Base-by-base conservation (phyloP, 2,113 vertebrate species). In the Pluvialis apricaria region DNA sequence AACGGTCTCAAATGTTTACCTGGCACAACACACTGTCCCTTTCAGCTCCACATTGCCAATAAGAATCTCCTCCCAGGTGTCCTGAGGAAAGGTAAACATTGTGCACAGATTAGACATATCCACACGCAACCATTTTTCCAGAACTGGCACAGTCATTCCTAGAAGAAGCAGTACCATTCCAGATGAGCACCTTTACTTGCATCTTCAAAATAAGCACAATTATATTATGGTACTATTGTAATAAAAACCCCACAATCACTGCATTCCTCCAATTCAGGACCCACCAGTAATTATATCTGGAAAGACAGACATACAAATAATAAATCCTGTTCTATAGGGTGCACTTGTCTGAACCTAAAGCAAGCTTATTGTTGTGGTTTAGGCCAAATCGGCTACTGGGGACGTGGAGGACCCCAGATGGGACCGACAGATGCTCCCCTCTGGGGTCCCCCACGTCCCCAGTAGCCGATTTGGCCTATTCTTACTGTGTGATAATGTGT, bases 21-120 rank as follows among this genome's bases (percentile, higher is more conserved):
- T 99, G 97, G 97, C 97, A 96, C 99, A 99, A n/a, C 98, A 97
- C 97, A 99, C 97, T 0, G 98, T 96, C 69, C 98, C 98, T 81
- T 98, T 98, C 94, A 99, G 82, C 65, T 98, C 98, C 49, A 98
- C 98, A 9, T 89, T 88, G 19, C 99, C 99, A 96, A 99, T 99
- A 82, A 98, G 96, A 83, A 99, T 82, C 31, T 99, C 98, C 38
- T 99, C 98, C 99, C 99, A 99, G 20, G 98, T 98, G 61, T 99
- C 99, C 99, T 99, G 82, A 88, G 38, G 55, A 61, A 90, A 92
- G 45, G 57, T 24, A 83, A 82, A 88, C 4, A 54, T 93, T 36
- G 65, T 6, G 20, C 66, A 82, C 32, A 78, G 14, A 28, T 93
- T 51, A 92, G 66, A 58, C 54, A n/a, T 7, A 64, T 4, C 14